Percentiles rank a stretch among this genome's conserved stretches.
phyloP scores from a whole-genome alignment of 2,797 vertebrate species.

The Neoniphon sammara region DNA sequence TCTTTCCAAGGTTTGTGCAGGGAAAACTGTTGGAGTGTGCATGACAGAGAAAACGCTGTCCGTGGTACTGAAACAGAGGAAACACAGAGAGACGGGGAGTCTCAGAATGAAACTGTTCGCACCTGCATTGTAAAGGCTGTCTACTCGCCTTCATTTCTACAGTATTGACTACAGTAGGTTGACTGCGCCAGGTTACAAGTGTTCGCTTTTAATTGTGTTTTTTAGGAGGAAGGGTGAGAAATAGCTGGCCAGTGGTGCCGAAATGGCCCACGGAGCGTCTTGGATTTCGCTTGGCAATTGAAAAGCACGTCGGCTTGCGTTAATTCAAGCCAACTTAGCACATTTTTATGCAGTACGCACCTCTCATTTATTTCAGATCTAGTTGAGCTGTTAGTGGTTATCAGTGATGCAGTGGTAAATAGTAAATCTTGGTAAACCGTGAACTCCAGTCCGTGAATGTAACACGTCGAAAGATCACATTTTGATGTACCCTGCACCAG shows the following conservation, averaged over 20 bases:
- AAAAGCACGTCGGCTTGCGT: constrained; percentile 26
- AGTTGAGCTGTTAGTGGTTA: neutral
- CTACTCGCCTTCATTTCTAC: neutral
- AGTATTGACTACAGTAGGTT: constrained; percentile 17
- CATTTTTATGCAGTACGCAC: constrained; percentile 41
- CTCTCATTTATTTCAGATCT: constrained; percentile 11
- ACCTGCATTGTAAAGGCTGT: constrained; percentile 23
- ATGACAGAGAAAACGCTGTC: constrained; percentile 4
- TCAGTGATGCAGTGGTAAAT: constrained; percentile 1
- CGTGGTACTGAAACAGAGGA: neutral
- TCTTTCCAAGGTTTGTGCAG: neutral
- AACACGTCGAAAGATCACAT: too few relatives aligned
- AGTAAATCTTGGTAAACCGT: neutral
- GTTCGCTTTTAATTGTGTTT: neutral
- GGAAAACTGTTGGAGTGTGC: neutral
- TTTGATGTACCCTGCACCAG: neutral
- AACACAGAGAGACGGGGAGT: neutral
- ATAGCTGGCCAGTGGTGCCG: constrained; percentile 78
- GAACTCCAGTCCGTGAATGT: neutral
- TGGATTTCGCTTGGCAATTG: constrained; percentile 7
- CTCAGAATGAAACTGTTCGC: neutral
- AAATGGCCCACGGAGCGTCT: constrained; percentile 25
- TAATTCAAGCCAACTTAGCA: constrained; percentile 31
- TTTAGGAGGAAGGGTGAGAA: neutral
- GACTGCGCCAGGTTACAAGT: constrained; percentile 7